Conservation (phyloP, 2,888 invertebrate species). For the Drosophila paramelanica region DNA sequence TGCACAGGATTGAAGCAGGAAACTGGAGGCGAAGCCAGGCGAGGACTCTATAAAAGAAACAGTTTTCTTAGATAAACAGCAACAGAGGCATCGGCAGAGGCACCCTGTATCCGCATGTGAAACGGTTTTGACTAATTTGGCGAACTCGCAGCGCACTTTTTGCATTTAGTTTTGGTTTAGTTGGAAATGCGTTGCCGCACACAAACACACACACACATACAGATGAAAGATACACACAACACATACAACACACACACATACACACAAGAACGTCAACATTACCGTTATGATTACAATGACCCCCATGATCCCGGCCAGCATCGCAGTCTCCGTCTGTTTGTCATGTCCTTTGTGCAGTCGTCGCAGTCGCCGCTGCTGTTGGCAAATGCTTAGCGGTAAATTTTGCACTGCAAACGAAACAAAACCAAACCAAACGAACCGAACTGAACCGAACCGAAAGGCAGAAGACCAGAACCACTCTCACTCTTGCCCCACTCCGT, state of each 20-base stretch:
- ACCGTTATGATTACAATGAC: conserved; percentile 76
- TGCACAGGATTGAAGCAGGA: background rate
- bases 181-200: conserved; percentile 27
- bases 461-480: conserved; percentile 15
- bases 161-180: conserved; percentile 34
- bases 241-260: conserved; percentile 2
- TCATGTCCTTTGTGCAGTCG: conserved; percentile 50
- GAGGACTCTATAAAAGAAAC: conserved; percentile 30
- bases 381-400: conserved; percentile 58
- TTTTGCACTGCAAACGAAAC: conserved; percentile 51
- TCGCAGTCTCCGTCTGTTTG: conserved; percentile 40
- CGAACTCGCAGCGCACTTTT: conserved; percentile 40
- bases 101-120: conserved; percentile 47
- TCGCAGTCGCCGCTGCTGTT: conserved; percentile 33
- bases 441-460: conserved; percentile 41
- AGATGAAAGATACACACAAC: background rate
- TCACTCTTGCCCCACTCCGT: conserved; percentile 42
- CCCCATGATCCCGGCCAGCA: conserved; percentile 64
- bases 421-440: conserved; percentile 31
- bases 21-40: conserved; percentile 1
- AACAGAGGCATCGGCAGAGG: background rate
- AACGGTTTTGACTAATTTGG: conserved; percentile 58
- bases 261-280: conserved; percentile 51
- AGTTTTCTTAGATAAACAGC: conserved; percentile 13
- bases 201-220: conserved; percentile 4